Evolutionary conservation across 2,113 vertebrate genomes (phyloP).

Genomic region (Megaceryle torquata): DNA sequence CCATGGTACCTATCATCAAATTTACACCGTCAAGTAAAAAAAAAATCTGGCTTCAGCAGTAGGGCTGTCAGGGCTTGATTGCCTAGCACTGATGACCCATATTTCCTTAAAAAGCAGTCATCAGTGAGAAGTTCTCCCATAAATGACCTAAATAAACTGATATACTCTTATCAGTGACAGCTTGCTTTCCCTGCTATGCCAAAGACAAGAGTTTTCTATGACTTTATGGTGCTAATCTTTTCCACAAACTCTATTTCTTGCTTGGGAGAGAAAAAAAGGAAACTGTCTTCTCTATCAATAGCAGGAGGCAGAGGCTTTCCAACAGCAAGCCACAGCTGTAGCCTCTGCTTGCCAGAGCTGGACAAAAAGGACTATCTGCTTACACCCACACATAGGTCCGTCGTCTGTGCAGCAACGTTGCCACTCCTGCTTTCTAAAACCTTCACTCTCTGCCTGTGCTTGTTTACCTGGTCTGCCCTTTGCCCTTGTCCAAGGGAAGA

Average conservation of each 20-base stretch:
- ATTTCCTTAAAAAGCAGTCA: not conserved
- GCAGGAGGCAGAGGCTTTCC: not conserved
- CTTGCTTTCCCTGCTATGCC: not conserved
- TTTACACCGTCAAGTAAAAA: not conserved
- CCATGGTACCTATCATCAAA: not conserved
- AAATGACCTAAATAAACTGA: not conserved
- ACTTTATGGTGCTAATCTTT: not conserved
- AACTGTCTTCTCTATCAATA: accelerated
- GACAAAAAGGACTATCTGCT: not conserved
- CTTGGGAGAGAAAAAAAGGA: not conserved
- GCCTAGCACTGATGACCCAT: not conserved
- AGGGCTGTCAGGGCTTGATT: not conserved
- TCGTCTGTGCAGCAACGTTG: not conserved
- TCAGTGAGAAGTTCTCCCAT: not conserved
- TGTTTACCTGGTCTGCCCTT: not conserved
- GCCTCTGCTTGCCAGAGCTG: not conserved
- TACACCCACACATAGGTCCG: accelerated
- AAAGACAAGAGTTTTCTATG: not conserved
- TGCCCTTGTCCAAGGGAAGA: not conserved
- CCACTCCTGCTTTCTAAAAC: not conserved
- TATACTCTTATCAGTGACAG: not conserved
- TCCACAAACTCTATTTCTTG: not conserved
- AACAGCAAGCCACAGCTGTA: not conserved
- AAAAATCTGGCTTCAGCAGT: not conserved
- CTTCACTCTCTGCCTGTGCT: not conserved